Conservation (phyloP, 2,113 vertebrate species). For the Abramis brama region DNA sequence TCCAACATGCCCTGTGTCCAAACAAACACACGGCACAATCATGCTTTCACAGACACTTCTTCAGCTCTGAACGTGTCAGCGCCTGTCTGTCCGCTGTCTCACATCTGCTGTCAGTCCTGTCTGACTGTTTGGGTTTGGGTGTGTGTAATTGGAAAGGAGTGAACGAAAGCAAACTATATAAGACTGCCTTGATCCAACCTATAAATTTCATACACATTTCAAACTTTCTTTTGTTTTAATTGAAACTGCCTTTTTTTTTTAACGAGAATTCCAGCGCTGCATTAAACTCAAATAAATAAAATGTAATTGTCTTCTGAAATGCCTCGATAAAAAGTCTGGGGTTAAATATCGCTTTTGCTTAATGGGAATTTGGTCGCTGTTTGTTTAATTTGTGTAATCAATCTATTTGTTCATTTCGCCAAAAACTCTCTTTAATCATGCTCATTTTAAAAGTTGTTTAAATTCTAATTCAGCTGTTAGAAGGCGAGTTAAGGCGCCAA, state of each 20-base stretch:
- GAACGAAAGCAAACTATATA: not conserved
- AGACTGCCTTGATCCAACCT: not conserved
- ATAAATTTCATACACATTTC: not conserved
- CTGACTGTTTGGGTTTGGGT: conserved; percentile 8
- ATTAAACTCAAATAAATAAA: conserved; percentile 24
- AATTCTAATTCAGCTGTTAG: conserved; percentile 54
- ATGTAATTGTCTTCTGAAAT: conserved; percentile 30
- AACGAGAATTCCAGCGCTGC: conserved; percentile 3
- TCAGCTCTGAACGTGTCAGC: not conserved
- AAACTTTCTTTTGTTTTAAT: conserved; percentile 18
- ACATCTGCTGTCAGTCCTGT: conserved; percentile 3
- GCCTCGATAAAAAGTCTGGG: not conserved
- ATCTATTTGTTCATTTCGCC: conserved; percentile 36
- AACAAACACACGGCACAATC: conserved; percentile 17
- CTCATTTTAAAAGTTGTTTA: conserved; percentile 51
- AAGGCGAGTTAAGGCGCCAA: conserved; percentile 26
- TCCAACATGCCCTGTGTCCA: conserved; percentile 31
- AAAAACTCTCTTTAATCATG: conserved; percentile 44
- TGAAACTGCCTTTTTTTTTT: not conserved
- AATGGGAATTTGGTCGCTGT: conserved; percentile 20
- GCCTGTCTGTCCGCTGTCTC: conserved; percentile 21
- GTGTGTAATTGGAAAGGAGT: conserved; percentile 22
- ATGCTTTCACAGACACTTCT: conserved; percentile 8
- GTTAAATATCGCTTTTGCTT: conserved; percentile 1
- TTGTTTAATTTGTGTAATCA: conserved; percentile 50